A percentile compares a stretch with the other conserved stretches of the same genome.
Conservation (phyloP, 2,113 vertebrate genomes). For the Formicarius rufipectus region DNA sequence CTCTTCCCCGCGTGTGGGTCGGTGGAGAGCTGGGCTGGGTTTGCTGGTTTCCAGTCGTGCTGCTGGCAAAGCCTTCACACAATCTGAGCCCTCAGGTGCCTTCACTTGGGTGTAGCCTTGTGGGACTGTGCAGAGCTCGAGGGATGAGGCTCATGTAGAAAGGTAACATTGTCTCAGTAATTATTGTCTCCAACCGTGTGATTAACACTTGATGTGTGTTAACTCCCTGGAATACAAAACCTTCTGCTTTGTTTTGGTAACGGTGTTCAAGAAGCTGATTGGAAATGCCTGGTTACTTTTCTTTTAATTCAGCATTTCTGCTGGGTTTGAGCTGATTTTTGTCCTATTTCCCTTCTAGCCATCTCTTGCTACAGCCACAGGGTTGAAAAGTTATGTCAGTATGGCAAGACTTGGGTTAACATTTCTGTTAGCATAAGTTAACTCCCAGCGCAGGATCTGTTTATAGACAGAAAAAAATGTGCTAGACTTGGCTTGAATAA, state of each 20-base stretch:
- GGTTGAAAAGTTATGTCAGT: not conserved
- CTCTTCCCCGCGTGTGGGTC: rapidly evolving
- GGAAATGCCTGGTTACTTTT: not conserved
- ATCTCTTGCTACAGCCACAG: not conserved
- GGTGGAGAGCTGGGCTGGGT: not conserved
- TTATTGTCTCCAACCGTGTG: not conserved
- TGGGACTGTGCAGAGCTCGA: not conserved
- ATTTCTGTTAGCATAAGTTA: not conserved
- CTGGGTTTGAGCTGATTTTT: not conserved
- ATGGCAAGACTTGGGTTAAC: not conserved
- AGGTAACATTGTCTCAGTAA: not conserved
- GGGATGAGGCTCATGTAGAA: not conserved
- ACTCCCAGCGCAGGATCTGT: not conserved
- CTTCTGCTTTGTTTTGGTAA: not conserved
- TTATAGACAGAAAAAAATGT: not conserved
- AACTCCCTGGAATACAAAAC: not conserved
- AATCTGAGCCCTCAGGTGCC: rapidly evolving
- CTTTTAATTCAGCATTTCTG: not conserved
- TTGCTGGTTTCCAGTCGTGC: not conserved
- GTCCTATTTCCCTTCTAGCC: not conserved
- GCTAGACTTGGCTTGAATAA: not conserved
- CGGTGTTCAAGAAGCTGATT: not conserved
- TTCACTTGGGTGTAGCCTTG: not conserved
- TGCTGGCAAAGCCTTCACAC: not conserved
- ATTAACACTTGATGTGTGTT: not conserved